phyloP scores from a whole-genome alignment of 2,888 invertebrate species.

The Rhogogaster chlorosoma region DNA sequence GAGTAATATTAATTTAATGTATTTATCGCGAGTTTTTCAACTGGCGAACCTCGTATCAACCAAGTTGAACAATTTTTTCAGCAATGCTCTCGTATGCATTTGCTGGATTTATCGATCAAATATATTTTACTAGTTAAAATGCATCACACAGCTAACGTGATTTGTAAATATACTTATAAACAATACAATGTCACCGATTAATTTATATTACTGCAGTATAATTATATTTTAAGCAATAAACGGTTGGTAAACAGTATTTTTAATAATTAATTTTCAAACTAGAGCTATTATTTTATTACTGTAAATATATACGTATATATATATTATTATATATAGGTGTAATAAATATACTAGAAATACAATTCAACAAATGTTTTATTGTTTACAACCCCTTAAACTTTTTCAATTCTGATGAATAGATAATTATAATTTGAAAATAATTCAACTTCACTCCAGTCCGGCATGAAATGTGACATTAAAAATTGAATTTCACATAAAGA shows the following conservation, averaged over 20 bases:
- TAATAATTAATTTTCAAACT: constrained; percentile 23
- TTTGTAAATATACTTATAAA: constrained; percentile 38
- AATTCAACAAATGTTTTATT: not conserved
- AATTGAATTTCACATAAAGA: not conserved
- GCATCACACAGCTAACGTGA: constrained; percentile 37
- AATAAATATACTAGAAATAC: not conserved
- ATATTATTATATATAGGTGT: not conserved
- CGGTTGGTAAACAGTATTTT: constrained; percentile 35
- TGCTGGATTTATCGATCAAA: not conserved
- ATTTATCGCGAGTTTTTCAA: not conserved
- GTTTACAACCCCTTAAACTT: not conserved
- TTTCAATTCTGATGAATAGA: not conserved
- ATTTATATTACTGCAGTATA: constrained; percentile 40
- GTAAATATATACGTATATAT: not conserved
- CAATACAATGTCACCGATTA: not conserved
- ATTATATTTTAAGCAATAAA: constrained; percentile 33
- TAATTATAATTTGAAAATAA: not conserved
- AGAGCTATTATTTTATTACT: constrained; percentile 16
- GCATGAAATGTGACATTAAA: not conserved
- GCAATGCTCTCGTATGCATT: not conserved
- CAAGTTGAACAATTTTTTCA: not conserved
- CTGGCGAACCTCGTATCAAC: not conserved
- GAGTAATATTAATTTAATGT: constrained; percentile 5
- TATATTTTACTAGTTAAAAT: constrained; percentile 12
- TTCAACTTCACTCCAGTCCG: not conserved